A percentile compares a stretch with the other conserved stretches of the same genome.
Conservation (phyloP, 2,797 vertebrate genomes). For the Channallabes apus region DNA sequence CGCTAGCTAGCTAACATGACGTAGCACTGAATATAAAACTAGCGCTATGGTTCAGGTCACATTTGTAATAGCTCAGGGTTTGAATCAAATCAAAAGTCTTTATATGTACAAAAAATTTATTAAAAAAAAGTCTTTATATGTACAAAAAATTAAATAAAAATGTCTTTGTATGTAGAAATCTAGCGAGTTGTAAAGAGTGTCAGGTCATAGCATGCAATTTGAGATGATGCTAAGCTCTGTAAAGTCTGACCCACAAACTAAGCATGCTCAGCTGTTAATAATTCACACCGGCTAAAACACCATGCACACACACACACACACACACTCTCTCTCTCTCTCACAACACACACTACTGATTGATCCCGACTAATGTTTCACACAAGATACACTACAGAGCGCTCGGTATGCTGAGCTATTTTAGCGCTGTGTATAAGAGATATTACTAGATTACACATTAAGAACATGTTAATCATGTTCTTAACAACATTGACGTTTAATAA, state of each 20-base stretch:
- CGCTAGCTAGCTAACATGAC: background rate
- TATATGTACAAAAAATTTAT: too few species aligned
- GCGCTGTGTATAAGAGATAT: background rate
- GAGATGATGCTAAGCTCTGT: background rate
- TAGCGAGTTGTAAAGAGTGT: background rate
- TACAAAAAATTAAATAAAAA: too few species aligned
- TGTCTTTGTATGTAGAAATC: background rate
- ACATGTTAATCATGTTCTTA: background rate
- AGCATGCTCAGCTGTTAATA: conserved; percentile 27
- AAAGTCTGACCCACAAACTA: conserved; percentile 14
- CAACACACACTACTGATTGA: conserved; percentile 5
- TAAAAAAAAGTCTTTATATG: background rate
- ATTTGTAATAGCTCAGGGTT: background rate
- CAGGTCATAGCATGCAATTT: background rate
- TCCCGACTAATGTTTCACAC: background rate
- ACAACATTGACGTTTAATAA: too few species aligned
- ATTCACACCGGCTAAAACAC: conserved; percentile 20
- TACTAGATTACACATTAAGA: background rate
- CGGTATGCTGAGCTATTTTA: background rate
- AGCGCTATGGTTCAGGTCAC: background rate
- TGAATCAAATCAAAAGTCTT: background rate
- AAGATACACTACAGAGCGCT: background rate
- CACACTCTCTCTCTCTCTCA: background rate
- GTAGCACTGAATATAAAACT: background rate
- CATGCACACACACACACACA: background rate